These are phyloP conservation scores for Myripristis jacobus DNA, from an alignment of 2,797 vertebrate genomes.

Conservation along the genomic window DNA sequence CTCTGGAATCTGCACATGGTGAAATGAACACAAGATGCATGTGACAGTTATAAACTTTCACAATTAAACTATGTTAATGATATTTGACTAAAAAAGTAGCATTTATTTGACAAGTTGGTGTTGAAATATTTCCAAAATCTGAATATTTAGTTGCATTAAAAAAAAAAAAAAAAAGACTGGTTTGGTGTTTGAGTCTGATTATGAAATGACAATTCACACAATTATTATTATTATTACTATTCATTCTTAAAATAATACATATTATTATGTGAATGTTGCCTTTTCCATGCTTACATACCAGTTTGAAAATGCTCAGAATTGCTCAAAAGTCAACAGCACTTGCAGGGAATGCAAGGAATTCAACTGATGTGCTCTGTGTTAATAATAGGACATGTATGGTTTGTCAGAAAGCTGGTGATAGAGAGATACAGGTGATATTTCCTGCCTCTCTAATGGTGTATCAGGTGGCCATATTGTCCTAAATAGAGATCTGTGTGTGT, in stretches of 20 bases:
- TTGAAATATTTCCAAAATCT: too few relatives aligned
- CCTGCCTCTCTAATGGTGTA: conserved; percentile 13
- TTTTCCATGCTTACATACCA: background rate
- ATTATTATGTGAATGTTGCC: background rate
- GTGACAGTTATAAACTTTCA: background rate
- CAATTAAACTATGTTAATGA: background rate
- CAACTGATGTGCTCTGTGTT: background rate
- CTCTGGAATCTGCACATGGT: too few relatives aligned
- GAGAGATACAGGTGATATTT: conserved; percentile 10
- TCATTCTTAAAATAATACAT: too few relatives aligned
- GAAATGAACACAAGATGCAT: background rate
- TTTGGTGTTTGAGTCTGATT: background rate
- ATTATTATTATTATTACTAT: background rate
- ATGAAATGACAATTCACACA: background rate
- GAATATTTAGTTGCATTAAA: too few relatives aligned
- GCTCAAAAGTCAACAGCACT: conserved; percentile 14
- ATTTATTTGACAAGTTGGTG: too few relatives aligned
- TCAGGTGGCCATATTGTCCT: conserved; percentile 44
- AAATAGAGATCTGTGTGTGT: conserved; percentile 46
- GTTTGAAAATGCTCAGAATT: conserved; percentile 1
- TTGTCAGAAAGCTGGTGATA: conserved; percentile 12
- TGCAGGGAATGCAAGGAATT: background rate
- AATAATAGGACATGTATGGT: conserved; percentile 6
- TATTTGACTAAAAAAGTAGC: background rate
- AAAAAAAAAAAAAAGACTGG: too few relatives aligned